phyloP scores from a whole-genome alignment of 1,140 invertebrate species.

The Brachionus sp. region DNA sequence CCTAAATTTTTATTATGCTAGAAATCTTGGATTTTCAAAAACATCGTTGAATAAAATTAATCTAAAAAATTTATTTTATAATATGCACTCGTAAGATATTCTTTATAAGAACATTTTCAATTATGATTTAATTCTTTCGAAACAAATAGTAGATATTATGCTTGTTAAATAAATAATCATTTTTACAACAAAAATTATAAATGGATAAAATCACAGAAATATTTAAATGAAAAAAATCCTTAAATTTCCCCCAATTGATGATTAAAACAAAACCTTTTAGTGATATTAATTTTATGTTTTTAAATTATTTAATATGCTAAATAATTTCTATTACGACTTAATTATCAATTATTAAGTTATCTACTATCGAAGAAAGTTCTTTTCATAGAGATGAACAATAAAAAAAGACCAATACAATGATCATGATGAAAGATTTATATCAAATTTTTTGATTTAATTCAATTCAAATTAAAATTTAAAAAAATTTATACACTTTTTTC shows the following conservation, averaged over 20 bases:
- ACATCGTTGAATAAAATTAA: too few relatives aligned
- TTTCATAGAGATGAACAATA: too few relatives aligned
- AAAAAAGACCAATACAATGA: too few relatives aligned
- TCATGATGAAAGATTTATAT: too few relatives aligned
- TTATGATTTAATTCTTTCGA: not conserved
- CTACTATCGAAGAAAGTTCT: not conserved
- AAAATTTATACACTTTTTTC: too few relatives aligned
- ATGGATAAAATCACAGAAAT: not conserved
- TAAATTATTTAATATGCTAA: not conserved
- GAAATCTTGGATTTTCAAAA: not conserved
- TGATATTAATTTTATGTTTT: not conserved
- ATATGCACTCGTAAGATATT: not conserved
- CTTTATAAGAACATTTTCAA: not conserved
- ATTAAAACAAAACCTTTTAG: not conserved
- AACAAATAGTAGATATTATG: not conserved
- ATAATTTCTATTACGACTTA: not conserved
- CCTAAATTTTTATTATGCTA: not conserved
- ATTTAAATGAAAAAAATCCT: not conserved
- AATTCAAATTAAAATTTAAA: too few relatives aligned
- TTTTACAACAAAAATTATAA: not conserved
- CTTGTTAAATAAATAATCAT: not conserved
- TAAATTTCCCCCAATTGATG: not conserved
- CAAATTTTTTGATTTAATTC: too few relatives aligned
- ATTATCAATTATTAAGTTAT: not conserved
- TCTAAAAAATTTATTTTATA: not conserved